Conservation (phyloP, 2,797 vertebrate species). For the Lycodopsis pacificus region DNA sequence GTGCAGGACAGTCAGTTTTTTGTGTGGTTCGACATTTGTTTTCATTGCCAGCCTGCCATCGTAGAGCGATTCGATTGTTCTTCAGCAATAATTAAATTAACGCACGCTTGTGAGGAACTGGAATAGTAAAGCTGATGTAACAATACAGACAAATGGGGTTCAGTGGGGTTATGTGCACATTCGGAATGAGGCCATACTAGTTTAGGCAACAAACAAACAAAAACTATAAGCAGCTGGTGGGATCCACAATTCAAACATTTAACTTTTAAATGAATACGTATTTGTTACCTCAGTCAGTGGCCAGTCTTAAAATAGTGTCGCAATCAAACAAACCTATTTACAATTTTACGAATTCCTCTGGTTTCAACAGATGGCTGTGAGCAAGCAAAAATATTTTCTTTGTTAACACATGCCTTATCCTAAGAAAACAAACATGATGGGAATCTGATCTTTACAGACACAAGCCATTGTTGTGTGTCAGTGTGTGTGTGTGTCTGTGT, state of each 20-base stretch:
- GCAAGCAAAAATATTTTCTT: constrained; percentile 84
- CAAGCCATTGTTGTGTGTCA: constrained; percentile 77
- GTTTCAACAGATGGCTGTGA: constrained; percentile 79
- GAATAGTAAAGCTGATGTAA: neutral
- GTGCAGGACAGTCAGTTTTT: constrained; percentile 46
- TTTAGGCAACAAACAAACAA: neutral
- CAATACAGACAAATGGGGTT: neutral
- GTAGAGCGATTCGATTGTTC: constrained; percentile 29
- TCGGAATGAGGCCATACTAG: neutral
- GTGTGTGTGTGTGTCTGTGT: constrained; percentile 51
- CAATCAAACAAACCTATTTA: constrained; percentile 57
- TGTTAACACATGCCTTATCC: constrained; percentile 83
- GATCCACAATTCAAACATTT: neutral
- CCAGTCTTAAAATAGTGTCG: constrained; percentile 21
- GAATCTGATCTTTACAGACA: constrained; percentile 86
- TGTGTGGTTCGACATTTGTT: constrained; percentile 62
- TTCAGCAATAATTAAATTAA: constrained; percentile 34
- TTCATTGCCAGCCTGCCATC: constrained; percentile 42
- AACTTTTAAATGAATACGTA: constrained; percentile 1
- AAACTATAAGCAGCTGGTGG: neutral
- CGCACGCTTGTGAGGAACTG: neutral
- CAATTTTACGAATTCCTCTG: constrained; percentile 71
- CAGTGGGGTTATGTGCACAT: neutral
- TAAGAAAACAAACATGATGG: constrained; percentile 85
- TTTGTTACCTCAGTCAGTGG: neutral